Percentiles rank a stretch among this genome's conserved stretches.
phyloP scores from a whole-genome alignment of 2,797 vertebrate species.

The Xiphophorus birchmanni region DNA sequence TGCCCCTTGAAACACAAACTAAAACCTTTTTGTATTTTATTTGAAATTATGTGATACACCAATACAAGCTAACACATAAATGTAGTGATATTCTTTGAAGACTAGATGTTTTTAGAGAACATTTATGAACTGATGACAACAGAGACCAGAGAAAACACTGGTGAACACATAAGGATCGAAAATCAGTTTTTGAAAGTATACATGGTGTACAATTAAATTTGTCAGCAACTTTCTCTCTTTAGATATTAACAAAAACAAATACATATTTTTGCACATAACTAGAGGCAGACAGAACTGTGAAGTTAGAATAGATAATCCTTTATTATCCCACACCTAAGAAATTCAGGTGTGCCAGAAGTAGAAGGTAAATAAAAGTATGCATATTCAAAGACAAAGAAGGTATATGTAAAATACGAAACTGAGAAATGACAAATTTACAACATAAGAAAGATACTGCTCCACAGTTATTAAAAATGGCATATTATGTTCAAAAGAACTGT shows the following conservation, averaged over 20 bases:
- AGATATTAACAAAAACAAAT: too few relatives aligned
- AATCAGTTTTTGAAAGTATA: not conserved
- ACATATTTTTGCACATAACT: too few relatives aligned
- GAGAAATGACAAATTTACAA: not conserved
- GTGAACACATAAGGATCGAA: not conserved
- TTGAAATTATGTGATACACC: not conserved
- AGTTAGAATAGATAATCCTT: not conserved
- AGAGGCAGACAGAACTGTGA: too few relatives aligned
- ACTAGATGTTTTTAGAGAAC: not conserved
- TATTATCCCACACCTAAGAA: too few relatives aligned
- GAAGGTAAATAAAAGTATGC: not conserved
- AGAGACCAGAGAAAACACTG: not conserved
- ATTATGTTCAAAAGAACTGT: not conserved
- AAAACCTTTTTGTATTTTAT: not conserved
- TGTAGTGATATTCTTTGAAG: not conserved
- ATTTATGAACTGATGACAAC: not conserved
- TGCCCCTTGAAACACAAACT: not conserved
- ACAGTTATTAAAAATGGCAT: not conserved
- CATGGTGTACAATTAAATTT: not conserved
- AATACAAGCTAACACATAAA: not conserved
- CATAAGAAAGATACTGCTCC: too few relatives aligned
- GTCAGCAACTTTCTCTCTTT: too few relatives aligned
- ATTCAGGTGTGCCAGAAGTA: not conserved
- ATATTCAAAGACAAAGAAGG: not conserved
- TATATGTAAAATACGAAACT: not conserved